Percentiles rank a stretch among this genome's conserved stretches.
Evolutionary conservation across 2,113 vertebrate genomes (phyloP).

Genomic region (Callionymus lyra): DNA sequence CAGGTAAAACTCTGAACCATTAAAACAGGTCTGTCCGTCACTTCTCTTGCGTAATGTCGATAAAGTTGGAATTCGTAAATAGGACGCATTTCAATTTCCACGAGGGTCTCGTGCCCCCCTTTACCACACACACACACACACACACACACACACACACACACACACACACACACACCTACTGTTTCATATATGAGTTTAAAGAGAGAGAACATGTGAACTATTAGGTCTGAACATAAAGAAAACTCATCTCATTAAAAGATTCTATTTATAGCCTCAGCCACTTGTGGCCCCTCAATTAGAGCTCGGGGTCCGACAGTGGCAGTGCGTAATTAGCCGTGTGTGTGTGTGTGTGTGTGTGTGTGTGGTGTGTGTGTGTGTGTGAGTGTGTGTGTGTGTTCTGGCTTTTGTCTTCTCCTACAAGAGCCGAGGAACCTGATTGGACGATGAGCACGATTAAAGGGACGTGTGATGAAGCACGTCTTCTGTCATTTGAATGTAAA

Average conservation of each 20-base stretch:
- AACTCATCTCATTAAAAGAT: constrained; percentile 10
- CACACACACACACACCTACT: constrained; percentile 2
- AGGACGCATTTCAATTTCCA: too few species aligned
- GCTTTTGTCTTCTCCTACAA: constrained; percentile 52
- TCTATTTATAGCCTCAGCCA: constrained; percentile 33
- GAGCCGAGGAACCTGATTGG: constrained; percentile 42
- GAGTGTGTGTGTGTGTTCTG: too few species aligned
- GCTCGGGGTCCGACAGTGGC: constrained; percentile 14
- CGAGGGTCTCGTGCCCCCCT: background rate
- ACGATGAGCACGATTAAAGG: constrained; percentile 44
- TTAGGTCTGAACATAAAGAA: too few species aligned
- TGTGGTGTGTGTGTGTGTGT: too few species aligned
- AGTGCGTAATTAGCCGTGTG: constrained; percentile 24
- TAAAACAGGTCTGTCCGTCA: too few species aligned
- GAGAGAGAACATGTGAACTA: background rate
- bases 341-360: background rate
- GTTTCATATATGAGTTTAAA: background rate
- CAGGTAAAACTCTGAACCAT: too few species aligned
- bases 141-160: constrained; percentile 10
- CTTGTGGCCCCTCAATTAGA: constrained; percentile 35
- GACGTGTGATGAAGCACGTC: constrained; percentile 11
- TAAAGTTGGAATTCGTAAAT: too few species aligned
- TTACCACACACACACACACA: constrained; percentile 3
- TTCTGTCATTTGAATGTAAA: constrained; percentile 51
- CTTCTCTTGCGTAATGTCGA: too few species aligned